Conservation (phyloP, 2,888 invertebrate species). For the Pyrrhosoma nymphula region DNA sequence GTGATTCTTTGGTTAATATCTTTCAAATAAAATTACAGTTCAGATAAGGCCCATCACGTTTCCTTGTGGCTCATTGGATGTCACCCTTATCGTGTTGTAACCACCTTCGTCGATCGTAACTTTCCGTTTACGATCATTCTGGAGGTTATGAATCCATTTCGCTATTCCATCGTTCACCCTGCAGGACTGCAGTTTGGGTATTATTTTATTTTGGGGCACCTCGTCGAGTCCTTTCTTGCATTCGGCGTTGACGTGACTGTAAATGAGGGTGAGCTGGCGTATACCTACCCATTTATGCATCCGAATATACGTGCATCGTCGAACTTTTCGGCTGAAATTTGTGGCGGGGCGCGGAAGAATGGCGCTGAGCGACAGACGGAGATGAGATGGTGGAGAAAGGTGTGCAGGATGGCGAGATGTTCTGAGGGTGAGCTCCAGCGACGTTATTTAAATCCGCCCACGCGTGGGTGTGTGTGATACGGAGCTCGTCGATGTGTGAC, state of each 20-base stretch:
- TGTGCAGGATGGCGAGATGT: not conserved
- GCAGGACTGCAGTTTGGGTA: no score
- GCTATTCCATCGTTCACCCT: no score
- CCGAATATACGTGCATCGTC: not conserved
- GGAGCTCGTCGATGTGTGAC: not conserved
- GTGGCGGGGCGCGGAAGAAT: not conserved
- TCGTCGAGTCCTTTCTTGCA: no score
- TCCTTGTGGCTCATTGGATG: no score
- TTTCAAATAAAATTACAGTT: no score
- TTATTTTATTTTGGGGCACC: no score
- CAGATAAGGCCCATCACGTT: no score
- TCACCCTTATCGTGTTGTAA: no score
- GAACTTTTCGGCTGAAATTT: not conserved
- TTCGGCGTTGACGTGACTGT: not conserved
- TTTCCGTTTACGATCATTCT: no score
- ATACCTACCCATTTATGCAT: not conserved
- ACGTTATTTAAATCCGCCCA: constrained; percentile 7
- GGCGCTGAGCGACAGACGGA: constrained; percentile 4
- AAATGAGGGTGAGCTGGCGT: not conserved
- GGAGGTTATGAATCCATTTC: no score
- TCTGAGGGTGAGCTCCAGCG: not conserved
- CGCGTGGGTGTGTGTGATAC: not conserved
- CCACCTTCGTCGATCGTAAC: no score
- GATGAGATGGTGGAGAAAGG: not conserved
- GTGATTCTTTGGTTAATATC: no score